Evolutionary conservation across 2,797 vertebrate species (phyloP), one percentile per base, ranked within the genome.

Genomic region (Rhabdophis nuchalis): DNA sequence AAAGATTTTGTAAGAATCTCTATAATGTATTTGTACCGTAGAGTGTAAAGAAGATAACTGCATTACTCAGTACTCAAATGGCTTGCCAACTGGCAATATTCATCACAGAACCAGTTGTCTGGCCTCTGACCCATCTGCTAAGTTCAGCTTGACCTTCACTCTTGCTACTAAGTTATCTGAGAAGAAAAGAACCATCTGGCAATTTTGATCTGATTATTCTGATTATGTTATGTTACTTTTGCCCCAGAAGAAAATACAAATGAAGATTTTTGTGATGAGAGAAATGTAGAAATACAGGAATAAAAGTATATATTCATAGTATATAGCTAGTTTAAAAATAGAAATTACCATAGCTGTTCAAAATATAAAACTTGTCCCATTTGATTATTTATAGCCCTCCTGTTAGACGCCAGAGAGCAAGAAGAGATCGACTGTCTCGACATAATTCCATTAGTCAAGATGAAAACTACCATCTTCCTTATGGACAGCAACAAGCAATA

Each of bases 401-500:
- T 53, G 98, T 98, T 88, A 98, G 99, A 94, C 98, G 99, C 91
- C 99, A 99, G 97, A 99, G 99, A 46, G 97, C 98, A 93, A 98
- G 99, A 90, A 98, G 99, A 94, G 98, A 99, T 96, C 98, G 99
- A 90, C 97, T 99, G n/a, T 96, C 98, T 93, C 98, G 99, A 90
- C 98, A 98, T 96, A 98, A 95, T 94, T 98, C 95, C 93, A 95
- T 95, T 96, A 98, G 94, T 94, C 99, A 98, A 95, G 98, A 99
- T 95, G 99, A 99, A 97, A 99, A 99, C 96, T 99, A 98, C 96
- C 99, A 98, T 97, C 98, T 98, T 95, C 97, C 98, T 91, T 99
- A 99, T 53, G 98, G 98, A 97, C 99, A 99, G 96, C 98, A 98
- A 95, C 94, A 97, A 95, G 96, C 98, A 97, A 96, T 98, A 95